Evolutionary conservation across 2,888 invertebrate genomes (phyloP), one percentile per base, ranked within the genome.

Genomic region (Epistrophe eligans): DNA sequence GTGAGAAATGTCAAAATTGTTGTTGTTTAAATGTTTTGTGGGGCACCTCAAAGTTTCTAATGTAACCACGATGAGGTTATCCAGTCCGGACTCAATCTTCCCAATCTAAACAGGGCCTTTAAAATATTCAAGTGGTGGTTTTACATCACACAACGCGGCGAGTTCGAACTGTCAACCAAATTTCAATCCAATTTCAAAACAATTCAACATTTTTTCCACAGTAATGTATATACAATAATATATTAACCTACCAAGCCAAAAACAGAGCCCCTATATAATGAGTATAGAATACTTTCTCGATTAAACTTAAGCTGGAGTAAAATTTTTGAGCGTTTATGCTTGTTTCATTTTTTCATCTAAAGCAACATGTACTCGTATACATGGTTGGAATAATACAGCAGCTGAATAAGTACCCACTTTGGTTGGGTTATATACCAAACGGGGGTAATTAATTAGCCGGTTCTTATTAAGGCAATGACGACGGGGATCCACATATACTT

Each of bases 371-470:
- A 82, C n/a, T n/a, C 55, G 55, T 55, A 24, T 24, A 11, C 85
- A 73, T 82, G 85, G 57, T 71, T 73, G 57, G 85, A 85, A 85
- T 85, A 85, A 85, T 85, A 85, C 70, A 67, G 70, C 85, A 73
- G 74, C 70, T 79, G 17, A 45, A 70, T 85, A 81, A 81, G 67
- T 58, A 81, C 77, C 81, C 81, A 81, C 81, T 84, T 80, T 35
- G 72, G 70, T 57, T 55, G 57, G 57, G 64, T 66, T 45, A 38
- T 38, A 67, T 79, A 66, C 58, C 81, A 64, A 74, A 58, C 79
- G 79, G 74, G 66, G 66, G 66, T 83, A 87, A 87, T 87, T 87
- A 87, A 87, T 87, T 87, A 87, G 83, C 79, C 76, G 60, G 66
- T 79, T 83, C 71, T 71, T 79, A 82, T 79, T 85, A 72, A 57